Evolutionary conservation across 2,113 vertebrate species (phyloP).

Genomic region (Zosterops borbonicus): DNA sequence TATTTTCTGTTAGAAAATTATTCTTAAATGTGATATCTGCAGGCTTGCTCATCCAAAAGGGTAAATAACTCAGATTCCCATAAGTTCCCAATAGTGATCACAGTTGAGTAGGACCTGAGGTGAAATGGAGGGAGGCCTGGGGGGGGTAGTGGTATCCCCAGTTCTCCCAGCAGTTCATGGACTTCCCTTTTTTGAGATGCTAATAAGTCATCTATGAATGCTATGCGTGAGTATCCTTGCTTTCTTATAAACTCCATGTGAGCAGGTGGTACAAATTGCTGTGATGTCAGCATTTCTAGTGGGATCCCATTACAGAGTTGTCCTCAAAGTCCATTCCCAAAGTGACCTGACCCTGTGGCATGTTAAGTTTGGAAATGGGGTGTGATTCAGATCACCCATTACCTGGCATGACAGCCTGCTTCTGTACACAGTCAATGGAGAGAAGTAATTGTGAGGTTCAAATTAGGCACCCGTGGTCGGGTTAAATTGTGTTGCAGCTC

Average conservation of each 20-base stretch:
- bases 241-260: background rate
- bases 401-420: background rate
- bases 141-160: background rate
- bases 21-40: background rate
- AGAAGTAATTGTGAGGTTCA: background rate
- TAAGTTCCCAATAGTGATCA: background rate
- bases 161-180: background rate
- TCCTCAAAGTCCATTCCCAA: background rate
- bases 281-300: background rate
- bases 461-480: background rate
- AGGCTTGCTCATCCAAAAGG: background rate
- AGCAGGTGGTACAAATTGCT: background rate
- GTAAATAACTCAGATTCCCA: background rate
- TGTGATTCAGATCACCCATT: slow-evolving; percentile 9
- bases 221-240: background rate
- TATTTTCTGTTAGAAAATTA: background rate
- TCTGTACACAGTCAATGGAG: background rate
- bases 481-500: background rate
- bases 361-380: background rate
- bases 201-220: background rate
- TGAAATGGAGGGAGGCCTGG: background rate
- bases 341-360: slow-evolving; percentile 35
- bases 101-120: background rate
- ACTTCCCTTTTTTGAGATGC: background rate
- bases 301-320: background rate